These are phyloP conservation scores for Siniperca chuatsi DNA, from an alignment of 2,113 vertebrate genomes.

Conservation along the genomic window DNA sequence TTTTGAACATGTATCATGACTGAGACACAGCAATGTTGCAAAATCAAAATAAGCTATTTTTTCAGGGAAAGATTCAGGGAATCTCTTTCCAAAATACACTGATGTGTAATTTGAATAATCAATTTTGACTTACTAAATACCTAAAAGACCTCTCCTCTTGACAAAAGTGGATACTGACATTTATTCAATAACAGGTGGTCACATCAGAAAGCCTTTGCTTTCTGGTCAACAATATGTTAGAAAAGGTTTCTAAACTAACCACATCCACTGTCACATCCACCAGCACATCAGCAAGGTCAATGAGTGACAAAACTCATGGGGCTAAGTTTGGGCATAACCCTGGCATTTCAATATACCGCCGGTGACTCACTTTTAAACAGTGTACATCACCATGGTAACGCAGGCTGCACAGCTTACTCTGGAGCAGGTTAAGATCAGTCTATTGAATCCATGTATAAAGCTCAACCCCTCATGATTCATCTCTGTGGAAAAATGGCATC, in stretches of 20 bases:
- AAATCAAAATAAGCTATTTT: background rate
- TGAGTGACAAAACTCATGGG: background rate
- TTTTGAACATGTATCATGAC: background rate
- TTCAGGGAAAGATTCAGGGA: background rate
- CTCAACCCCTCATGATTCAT: slow-evolving; percentile 59
- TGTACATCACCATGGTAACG: slow-evolving; percentile 61
- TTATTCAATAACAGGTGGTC: background rate
- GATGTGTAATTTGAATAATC: background rate
- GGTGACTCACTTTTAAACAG: slow-evolving; percentile 62
- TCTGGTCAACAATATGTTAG: background rate
- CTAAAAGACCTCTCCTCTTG: background rate
- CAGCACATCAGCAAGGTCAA: background rate
- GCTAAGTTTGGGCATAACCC: slow-evolving; percentile 36
- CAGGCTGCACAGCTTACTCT: slow-evolving; percentile 30
- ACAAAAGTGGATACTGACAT: background rate
- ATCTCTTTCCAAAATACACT: background rate
- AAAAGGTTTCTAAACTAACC: background rate
- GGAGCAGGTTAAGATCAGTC: slow-evolving; percentile 36
- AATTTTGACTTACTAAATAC: background rate
- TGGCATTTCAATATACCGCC: background rate
- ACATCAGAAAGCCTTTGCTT: background rate
- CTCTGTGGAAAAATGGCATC: slow-evolving; percentile 29
- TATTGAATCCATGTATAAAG: slow-evolving; percentile 36
- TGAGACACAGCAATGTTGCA: background rate
- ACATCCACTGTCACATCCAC: background rate